Percentiles rank a stretch among this genome's conserved stretches.
Conservation (phyloP, 2,888 invertebrate genomes). For the Tryphoninae sp. region DNA sequence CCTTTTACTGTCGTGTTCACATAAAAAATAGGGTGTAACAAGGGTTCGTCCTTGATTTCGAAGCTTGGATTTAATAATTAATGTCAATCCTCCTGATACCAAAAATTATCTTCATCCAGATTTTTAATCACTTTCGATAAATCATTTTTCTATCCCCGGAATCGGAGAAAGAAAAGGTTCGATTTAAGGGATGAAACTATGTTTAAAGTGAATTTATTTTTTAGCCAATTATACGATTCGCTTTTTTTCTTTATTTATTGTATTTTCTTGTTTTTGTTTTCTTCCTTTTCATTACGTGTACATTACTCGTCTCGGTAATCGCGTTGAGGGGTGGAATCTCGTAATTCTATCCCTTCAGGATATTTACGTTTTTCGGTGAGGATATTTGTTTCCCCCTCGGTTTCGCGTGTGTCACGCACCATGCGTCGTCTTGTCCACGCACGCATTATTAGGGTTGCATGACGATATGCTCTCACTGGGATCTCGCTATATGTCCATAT, state of each 20-base stretch:
- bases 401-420: conserved; percentile 74
- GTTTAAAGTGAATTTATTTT: not conserved
- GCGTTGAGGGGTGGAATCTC: not conserved
- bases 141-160: too few relatives aligned
- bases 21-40: too few relatives aligned
- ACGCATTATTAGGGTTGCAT: conserved; percentile 79
- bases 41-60: too few relatives aligned
- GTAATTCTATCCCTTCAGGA: not conserved
- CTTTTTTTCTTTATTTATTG: not conserved
- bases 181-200: too few relatives aligned
- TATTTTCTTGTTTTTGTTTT: conserved; percentile 1
- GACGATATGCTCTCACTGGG: conserved; percentile 62
- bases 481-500: conserved; percentile 14
- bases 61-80: too few relatives aligned
- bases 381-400: conserved; percentile 30
- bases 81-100: too few relatives aligned
- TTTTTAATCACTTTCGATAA: too few relatives aligned
- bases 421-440: conserved; percentile 76
- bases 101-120: too few relatives aligned
- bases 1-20: conserved; percentile 12
- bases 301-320: not conserved
- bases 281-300: not conserved
- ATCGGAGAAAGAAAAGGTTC: too few relatives aligned
- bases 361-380: not conserved
- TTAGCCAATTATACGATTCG: not conserved